Percentiles rank a stretch among this genome's conserved stretches.
Evolutionary conservation across 2,888 invertebrate species (phyloP).

Genomic region (Leucophenga maculata): DNA sequence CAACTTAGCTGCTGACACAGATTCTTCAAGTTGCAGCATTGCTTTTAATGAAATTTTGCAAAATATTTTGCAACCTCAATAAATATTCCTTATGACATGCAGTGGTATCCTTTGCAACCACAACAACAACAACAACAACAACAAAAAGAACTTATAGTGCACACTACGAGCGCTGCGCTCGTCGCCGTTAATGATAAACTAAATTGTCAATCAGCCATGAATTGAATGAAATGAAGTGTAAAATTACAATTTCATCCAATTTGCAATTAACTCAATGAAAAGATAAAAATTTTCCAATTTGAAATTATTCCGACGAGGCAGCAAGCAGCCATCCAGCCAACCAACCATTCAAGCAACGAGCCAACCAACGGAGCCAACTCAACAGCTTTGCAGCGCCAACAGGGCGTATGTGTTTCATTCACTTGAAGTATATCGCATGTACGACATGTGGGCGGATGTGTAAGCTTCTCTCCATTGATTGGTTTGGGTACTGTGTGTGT

Average conservation of each 20-base stretch:
- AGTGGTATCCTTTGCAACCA: too few relatives aligned
- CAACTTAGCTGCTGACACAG: not conserved
- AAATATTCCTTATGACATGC: too few relatives aligned
- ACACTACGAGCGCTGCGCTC: not conserved
- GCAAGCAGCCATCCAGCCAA: not conserved
- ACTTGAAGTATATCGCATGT: not conserved
- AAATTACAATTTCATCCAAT: constrained; percentile 71
- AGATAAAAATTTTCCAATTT: constrained; percentile 58
- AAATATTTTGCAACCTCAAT: too few relatives aligned
- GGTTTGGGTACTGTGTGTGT: constrained; percentile 26
- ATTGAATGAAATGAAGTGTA: constrained; percentile 69
- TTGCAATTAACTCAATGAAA: constrained; percentile 69
- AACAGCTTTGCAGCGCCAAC: constrained; percentile 39
- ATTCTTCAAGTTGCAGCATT: too few relatives aligned
- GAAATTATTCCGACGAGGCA: constrained; percentile 58
- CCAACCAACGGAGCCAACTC: constrained; percentile 11
- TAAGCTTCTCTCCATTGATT: constrained; percentile 23
- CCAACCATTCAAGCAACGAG: too few relatives aligned
- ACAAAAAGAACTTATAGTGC: too few relatives aligned
- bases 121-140: not conserved
- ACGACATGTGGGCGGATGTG: constrained; percentile 8
- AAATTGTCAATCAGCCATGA: constrained; percentile 71
- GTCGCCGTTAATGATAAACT: constrained; percentile 66
- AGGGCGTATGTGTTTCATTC: constrained; percentile 23
- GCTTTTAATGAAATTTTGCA: too few relatives aligned